These are phyloP conservation scores for Orthonyx spaldingii DNA, from an alignment of 2,113 vertebrate species.

Conservation along the genomic window DNA sequence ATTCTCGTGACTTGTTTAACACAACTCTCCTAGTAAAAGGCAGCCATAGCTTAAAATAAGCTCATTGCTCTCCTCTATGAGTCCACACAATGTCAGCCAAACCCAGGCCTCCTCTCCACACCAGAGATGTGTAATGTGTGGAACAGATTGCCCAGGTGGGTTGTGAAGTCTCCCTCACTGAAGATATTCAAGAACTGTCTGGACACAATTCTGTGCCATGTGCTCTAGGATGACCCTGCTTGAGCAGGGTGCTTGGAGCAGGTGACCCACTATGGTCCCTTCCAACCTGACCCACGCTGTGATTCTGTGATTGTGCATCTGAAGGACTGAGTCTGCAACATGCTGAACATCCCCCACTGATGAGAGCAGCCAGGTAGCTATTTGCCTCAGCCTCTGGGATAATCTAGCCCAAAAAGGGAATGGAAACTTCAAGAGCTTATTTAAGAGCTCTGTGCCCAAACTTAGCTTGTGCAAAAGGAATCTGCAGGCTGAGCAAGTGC, in stretches of 20 bases:
- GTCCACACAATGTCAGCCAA: not conserved
- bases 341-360: not conserved
- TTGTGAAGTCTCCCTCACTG: not conserved
- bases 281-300: not conserved
- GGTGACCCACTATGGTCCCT: not conserved
- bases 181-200: not conserved
- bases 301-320: not conserved
- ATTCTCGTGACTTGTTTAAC: not conserved
- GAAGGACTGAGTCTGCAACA: not conserved
- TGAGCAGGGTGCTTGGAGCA: not conserved
- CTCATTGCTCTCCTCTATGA: not conserved
- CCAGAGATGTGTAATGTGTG: not conserved
- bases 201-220: not conserved
- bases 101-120: not conserved
- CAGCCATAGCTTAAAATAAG: not conserved
- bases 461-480: conserved; percentile 57
- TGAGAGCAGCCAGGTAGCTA: conserved; percentile 39
- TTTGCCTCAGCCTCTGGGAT: not conserved
- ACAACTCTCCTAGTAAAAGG: not conserved
- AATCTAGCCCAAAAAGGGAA: conserved; percentile 55
- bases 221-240: not conserved
- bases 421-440: conserved; percentile 60
- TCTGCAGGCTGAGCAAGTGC: not conserved
- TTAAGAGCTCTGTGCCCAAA: conserved; percentile 47
- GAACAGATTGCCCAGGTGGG: not conserved